phyloP scores from a whole-genome alignment of 2,797 vertebrate species.

The Sebastes oblongus region DNA sequence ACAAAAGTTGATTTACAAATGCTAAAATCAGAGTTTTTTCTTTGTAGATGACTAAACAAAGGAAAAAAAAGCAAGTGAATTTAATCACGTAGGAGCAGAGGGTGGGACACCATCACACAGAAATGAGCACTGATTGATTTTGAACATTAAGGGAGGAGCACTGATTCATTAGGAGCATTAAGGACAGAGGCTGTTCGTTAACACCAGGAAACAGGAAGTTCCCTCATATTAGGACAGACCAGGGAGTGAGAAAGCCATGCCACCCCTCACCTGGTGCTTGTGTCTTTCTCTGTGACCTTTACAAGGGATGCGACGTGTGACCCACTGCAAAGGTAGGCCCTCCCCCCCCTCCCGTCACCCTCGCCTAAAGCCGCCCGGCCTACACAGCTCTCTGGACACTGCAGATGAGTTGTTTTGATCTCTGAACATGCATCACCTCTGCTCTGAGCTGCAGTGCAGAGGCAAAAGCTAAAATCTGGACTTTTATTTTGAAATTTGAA shows the following conservation, averaged over 20 bases:
- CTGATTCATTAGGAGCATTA: background rate
- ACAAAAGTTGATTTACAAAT: background rate
- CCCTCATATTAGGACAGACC: slow-evolving; percentile 48
- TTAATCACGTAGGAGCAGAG: background rate
- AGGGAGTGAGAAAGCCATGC: slow-evolving; percentile 57
- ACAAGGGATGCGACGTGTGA: slow-evolving; percentile 99
- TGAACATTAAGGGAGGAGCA: background rate
- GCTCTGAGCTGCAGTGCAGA: background rate
- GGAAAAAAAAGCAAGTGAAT: background rate
- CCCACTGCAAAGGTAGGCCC: slow-evolving; percentile 98
- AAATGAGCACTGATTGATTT: slow-evolving; percentile 22
- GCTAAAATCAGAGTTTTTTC: background rate
- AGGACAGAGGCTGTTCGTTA: slow-evolving; percentile 23
- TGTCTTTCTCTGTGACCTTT: slow-evolving; percentile 96
- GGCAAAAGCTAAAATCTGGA: background rate
- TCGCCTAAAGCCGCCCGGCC: background rate
- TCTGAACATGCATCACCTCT: background rate
- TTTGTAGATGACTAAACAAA: background rate
- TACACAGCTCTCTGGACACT: slow-evolving; percentile 84
- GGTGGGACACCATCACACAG: background rate
- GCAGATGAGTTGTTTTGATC: slow-evolving; percentile 30
- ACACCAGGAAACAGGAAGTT: slow-evolving; percentile 49
- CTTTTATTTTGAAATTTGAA: background rate
- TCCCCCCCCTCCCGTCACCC: background rate
- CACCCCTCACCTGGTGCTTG: slow-evolving; percentile 89